Evolutionary conservation across 2,888 invertebrate species (phyloP), one percentile per base, ranked within the genome.

Genomic region (Vanessa cardui): DNA sequence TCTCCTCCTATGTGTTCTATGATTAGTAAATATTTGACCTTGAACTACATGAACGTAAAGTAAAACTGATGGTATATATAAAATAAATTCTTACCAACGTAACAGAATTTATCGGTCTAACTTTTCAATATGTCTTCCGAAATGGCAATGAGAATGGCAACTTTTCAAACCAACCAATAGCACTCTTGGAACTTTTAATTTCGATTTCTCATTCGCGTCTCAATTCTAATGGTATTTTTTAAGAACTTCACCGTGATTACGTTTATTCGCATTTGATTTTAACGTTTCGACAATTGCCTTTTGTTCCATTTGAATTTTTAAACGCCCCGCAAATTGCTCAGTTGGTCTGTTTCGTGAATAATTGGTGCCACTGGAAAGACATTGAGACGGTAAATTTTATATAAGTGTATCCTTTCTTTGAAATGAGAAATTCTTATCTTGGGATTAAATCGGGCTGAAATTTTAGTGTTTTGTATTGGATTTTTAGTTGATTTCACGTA

Each of bases 251-350:
- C 58, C 52, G n/a, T 39, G 54, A 54, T 54, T 54, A 54, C 54
- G 31, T 65, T 60, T 47, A 58, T 59, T 67, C 64, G 67, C 54
- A 56, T 47, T 73, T 54, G 31, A 31, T 54, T 54, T 54, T 54
- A 54, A 54, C 54, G 54, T 54, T 54, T 54, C 54, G 9, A 54
- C 54, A 31, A 31, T 54, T n/a, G 50, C 31, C n/a, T 54, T 54
- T 54, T 54, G 54, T 71, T 61, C 66, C 49, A 65, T 73, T 71
- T 68, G 64, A 71, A 72, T 72, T 72, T 70, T 66, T 65, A 69
- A 66, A 50, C 50, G 50, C 12, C 47, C 31, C 54, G n/a, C 68
- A 54, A 72, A 68, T 67, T 64, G 49, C 58, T 61, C 61, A 68
- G 68, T 66, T 70, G 33, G 64, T 64, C 33, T 65, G 64, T 68